These are phyloP conservation scores for Sminthurinus signatus DNA, from an alignment of 1,140 invertebrate genomes.

Conservation along the genomic window DNA sequence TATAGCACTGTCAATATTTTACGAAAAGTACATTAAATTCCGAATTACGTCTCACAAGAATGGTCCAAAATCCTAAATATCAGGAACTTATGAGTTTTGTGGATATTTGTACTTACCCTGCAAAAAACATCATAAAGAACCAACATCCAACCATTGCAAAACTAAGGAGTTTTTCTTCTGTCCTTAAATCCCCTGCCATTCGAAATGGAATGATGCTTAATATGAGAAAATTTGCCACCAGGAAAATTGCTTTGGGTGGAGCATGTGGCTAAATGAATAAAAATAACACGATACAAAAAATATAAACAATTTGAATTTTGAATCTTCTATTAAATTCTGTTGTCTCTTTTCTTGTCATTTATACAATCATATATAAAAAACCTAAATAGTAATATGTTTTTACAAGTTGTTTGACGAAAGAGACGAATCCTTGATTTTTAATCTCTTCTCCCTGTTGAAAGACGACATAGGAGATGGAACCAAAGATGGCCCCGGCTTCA, in stretches of 20 bases:
- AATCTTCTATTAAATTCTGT: constrained; percentile 5
- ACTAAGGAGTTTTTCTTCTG: constrained; percentile 86
- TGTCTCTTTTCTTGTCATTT: not conserved
- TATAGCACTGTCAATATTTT: constrained; percentile 63
- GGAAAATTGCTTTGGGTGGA: constrained; percentile 88
- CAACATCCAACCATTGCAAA: constrained; percentile 90
- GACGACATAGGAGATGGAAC: constrained; percentile 81
- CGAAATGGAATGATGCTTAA: constrained; percentile 86
- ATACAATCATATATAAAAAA: constrained; percentile 6
- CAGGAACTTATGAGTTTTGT: no score
- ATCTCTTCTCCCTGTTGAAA: constrained; percentile 89
- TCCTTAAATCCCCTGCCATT: constrained; percentile 60
- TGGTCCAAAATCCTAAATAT: no score
- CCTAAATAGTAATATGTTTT: constrained; percentile 41
- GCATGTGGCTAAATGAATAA: constrained; percentile 64
- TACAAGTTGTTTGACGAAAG: constrained; percentile 89
- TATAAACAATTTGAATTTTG: no score
- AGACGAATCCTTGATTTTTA: constrained; percentile 80
- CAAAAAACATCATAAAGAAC: constrained; percentile 98
- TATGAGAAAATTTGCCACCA: constrained; percentile 87
- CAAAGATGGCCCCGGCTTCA: constrained; percentile 75
- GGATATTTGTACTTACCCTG: constrained; percentile 83
- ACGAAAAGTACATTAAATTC: no score
- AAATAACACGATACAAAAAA: no score
- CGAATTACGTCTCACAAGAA: no score